Evolutionary conservation across 2,113 vertebrate species (phyloP).

Genomic region (Misgurnus anguillicaudatus): DNA sequence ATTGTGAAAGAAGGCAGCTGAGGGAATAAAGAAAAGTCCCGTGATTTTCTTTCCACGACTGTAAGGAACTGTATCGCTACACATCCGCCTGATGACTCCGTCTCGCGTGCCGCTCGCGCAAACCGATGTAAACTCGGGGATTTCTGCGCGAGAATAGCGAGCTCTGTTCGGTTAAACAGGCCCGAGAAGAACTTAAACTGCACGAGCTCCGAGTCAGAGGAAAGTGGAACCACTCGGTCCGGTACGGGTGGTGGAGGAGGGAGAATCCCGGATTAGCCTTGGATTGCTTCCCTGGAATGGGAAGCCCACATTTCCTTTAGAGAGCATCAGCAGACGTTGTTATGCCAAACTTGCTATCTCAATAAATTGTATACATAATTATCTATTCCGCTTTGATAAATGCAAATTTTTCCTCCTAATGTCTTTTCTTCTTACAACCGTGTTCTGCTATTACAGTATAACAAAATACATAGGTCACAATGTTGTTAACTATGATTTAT

Average conservation of each 20-base stretch:
- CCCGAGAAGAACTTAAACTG: neutral
- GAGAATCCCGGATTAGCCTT: constrained; percentile 31
- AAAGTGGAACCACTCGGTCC: neutral
- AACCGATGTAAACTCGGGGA: constrained; percentile 51
- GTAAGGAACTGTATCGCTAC: constrained; percentile 46
- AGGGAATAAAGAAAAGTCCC: constrained; percentile 25
- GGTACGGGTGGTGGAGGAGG: constrained; percentile 1
- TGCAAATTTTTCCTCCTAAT: neutral
- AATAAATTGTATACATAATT: no score
- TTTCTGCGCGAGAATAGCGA: neutral
- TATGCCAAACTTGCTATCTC: neutral
- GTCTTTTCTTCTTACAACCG: no score
- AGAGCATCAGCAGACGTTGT: constrained; percentile 35
- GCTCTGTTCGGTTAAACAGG: neutral
- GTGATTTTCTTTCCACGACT: constrained; percentile 44
- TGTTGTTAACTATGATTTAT: no score
- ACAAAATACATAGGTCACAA: no score
- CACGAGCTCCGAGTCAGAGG: neutral
- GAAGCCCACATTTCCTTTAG: constrained; percentile 36
- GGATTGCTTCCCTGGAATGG: constrained; percentile 33
- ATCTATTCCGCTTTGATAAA: no score
- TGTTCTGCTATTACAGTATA: no score
- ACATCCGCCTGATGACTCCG: constrained; percentile 74
- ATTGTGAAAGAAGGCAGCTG: neutral
- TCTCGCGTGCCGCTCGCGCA: constrained; percentile 68